Evolutionary conservation across 2,888 invertebrate species (phyloP).

Genomic region (Timandra comae): DNA sequence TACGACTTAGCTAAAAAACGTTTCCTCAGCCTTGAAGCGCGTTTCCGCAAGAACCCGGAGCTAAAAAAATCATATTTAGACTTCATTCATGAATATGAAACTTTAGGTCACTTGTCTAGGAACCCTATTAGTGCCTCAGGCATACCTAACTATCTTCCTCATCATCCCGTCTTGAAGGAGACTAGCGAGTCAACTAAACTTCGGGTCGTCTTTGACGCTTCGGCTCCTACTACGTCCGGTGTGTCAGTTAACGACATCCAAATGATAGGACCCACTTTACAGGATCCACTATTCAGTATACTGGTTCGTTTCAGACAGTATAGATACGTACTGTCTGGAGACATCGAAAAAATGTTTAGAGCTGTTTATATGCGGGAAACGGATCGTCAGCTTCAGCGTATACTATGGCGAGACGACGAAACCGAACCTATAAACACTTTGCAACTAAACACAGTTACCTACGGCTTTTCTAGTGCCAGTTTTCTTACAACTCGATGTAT

Average conservation of each 20-base stretch:
- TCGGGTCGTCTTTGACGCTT: background rate
- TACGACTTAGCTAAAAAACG: slow-evolving; percentile 4
- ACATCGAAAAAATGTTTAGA: slow-evolving; percentile 7
- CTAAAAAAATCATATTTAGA: too few relatives aligned
- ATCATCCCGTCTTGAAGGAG: background rate
- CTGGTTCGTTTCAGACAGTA: slow-evolving; percentile 9
- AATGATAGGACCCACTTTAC: slow-evolving; percentile 13
- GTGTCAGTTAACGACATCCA: slow-evolving; percentile 4
- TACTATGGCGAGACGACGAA: slow-evolving; percentile 11
- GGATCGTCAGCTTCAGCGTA: background rate
- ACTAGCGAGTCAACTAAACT: background rate
- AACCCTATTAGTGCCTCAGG: too few relatives aligned
- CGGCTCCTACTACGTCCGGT: background rate
- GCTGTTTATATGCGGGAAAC: background rate
- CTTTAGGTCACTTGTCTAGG: too few relatives aligned
- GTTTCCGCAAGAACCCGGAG: too few relatives aligned
- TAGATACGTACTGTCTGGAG: slow-evolving; percentile 8
- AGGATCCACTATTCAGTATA: slow-evolving; percentile 12
- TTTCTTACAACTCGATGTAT: slow-evolving; percentile 1
- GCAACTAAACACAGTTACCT: slow-evolving; percentile 7
- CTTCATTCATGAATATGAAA: too few relatives aligned
- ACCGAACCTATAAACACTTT: background rate
- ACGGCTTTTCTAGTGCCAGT: slow-evolving; percentile 13
- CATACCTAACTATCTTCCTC: background rate
- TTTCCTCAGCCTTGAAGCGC: slow-evolving; percentile 1